Base-by-base conservation (phyloP, 1,140 invertebrate genomes). In the Mactra quadrangularis region DNA sequence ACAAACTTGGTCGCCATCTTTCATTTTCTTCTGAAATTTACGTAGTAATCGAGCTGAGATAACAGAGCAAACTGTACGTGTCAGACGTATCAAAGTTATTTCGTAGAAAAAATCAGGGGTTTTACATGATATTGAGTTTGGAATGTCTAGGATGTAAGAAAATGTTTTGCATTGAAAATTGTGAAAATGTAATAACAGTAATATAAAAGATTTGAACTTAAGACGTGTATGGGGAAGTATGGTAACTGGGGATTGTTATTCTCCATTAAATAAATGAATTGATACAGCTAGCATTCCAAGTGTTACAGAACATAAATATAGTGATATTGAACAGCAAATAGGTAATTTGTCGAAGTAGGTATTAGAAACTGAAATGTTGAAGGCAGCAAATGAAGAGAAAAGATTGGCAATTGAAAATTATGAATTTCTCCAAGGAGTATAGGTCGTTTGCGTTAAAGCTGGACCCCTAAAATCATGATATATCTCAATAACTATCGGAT, bases 151-250 rank as follows among this genome's bases (percentile, higher is more conserved):
- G 70, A 15, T 74, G 70, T 38, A 15, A 13, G 1, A 2, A 72
- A 55, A 27, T 4, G 11, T 55, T 74, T 74, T 7, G 19, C 15
- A 33, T 55, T 1, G 33, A 55, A 13, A 55, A 38, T 29, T 25
- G 52, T 71, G 31, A 33, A 15, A 50, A 53, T 0, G 9, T 50
- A 2, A 19, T 22, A 22, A 71, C 27, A 22, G 0, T 19, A 31
- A 50, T 25, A 29, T 50, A 17, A 1, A 3, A 22, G 47, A 70
- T 38, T 38, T 50, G 4, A 47, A 70, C 3, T 7, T 50, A 25
- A 70, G 45, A 84, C 15, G 27, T 84, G 38, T 78, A 60, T 78
- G 50, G 84, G 79, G 78, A 9, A 64, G 35, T 52, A 83, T 72
- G 79, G 64, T 52, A 17, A 59, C 71, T 38, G 68, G 84, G 38